These are phyloP conservation scores for Cossypha heuglini DNA, from an alignment of 2,797 vertebrate species.

Conservation along the genomic window DNA sequence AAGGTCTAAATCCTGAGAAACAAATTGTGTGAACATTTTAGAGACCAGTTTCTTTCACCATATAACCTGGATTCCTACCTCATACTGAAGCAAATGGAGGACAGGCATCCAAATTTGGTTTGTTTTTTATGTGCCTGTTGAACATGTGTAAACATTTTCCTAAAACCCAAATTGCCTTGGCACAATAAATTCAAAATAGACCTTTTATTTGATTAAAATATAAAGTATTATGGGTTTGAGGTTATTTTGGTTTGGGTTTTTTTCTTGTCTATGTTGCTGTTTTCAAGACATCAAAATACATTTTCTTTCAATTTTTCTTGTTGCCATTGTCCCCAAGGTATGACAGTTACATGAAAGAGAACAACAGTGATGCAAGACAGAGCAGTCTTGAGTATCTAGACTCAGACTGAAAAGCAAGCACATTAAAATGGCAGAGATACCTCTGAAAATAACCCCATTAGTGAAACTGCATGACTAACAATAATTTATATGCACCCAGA, in stretches of 20 bases:
- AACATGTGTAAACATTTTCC: neutral
- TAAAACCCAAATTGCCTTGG: neutral
- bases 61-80: neutral
- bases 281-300: neutral
- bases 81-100: neutral
- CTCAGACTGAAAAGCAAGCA: conserved; percentile 6
- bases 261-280: neutral
- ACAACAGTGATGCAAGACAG: neutral
- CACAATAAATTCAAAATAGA: neutral
- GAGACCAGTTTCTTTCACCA: neutral
- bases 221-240: neutral
- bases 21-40: neutral
- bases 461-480: conserved; percentile 37
- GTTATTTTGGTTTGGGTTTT: neutral
- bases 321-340: neutral
- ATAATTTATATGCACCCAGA: conserved; percentile 67
- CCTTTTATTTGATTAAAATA: neutral
- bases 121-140: neutral
- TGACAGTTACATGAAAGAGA: conserved; percentile 10
- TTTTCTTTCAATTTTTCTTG: neutral
- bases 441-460: conserved; percentile 48
- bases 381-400: neutral
- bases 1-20: neutral
- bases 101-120: neutral
- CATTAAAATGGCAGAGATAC: conserved; percentile 46